Evolutionary conservation across 2,888 invertebrate genomes (phyloP).

Genomic region (Nebria salina): DNA sequence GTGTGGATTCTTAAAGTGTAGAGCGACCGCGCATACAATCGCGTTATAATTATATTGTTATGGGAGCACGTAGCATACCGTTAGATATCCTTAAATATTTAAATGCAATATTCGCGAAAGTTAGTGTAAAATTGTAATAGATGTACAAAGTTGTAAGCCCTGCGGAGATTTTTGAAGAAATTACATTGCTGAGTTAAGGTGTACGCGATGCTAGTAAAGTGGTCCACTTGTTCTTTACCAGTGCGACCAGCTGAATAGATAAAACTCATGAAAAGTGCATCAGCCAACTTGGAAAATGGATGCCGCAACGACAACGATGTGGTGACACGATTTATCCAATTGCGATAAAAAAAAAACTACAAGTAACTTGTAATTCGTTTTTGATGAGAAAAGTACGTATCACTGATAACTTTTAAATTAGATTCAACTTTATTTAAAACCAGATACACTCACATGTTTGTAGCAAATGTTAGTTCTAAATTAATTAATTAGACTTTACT

Average conservation of each 20-base stretch:
- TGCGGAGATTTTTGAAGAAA: background rate
- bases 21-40: background rate
- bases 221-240: background rate
- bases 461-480: no score
- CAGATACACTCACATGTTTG: background rate
- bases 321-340: constrained; percentile 23
- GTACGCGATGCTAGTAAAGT: background rate
- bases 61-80: background rate
- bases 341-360: constrained; percentile 33
- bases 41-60: background rate
- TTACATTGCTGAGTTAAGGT: background rate
- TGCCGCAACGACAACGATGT: constrained; percentile 10
- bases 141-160: background rate
- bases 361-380: constrained; percentile 38
- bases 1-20: background rate
- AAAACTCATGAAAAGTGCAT: constrained; percentile 40
- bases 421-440: constrained; percentile 35
- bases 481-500: no score
- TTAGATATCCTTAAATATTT: background rate
- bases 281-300: constrained; percentile 6
- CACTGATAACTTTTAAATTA: constrained; percentile 39
- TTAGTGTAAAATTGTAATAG: background rate
- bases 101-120: background rate
- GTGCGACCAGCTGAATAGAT: background rate
- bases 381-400: constrained; percentile 42